Evolutionary conservation across 2,888 invertebrate species (phyloP).

Genomic region (Molorchus minor): DNA sequence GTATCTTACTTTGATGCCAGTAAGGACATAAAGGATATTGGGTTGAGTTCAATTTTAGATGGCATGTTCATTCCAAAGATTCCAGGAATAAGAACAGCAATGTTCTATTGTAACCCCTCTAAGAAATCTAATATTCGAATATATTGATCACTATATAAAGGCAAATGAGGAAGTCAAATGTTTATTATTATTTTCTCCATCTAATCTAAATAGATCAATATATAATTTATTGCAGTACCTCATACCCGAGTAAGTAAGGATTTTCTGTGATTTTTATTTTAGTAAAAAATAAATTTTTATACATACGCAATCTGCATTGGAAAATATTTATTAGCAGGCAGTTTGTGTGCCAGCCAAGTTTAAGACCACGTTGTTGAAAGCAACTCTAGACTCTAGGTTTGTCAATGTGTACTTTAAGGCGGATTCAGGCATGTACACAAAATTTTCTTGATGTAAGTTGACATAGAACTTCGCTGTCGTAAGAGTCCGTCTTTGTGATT

Average conservation of each 20-base stretch:
- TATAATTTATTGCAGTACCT: slow-evolving; percentile 43
- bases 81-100: slow-evolving; percentile 48
- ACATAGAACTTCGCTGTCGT: too few species aligned
- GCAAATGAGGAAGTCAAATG: slow-evolving; percentile 48
- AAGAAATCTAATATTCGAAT: slow-evolving; percentile 37
- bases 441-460: too few species aligned
- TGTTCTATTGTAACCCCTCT: slow-evolving; percentile 49
- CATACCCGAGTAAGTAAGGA: slow-evolving; percentile 45
- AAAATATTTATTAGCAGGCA: too few species aligned
- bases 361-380: too few species aligned
- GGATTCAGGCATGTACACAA: too few species aligned
- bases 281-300: too few species aligned
- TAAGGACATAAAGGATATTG: slow-evolving; percentile 33
- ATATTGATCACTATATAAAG: slow-evolving; percentile 38
- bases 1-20: slow-evolving; percentile 45
- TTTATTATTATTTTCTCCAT: slow-evolving; percentile 49
- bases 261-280: neutral
- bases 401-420: too few species aligned
- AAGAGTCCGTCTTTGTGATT: too few species aligned
- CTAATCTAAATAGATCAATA: slow-evolving; percentile 37
- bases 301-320: neutral
- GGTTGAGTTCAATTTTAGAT: slow-evolving; percentile 41
- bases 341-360: too few species aligned
- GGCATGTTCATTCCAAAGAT: slow-evolving; percentile 53
- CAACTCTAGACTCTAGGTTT: too few species aligned